Evolutionary conservation across 2,888 invertebrate genomes (phyloP).

Genomic region (Seira sanloemensis): DNA sequence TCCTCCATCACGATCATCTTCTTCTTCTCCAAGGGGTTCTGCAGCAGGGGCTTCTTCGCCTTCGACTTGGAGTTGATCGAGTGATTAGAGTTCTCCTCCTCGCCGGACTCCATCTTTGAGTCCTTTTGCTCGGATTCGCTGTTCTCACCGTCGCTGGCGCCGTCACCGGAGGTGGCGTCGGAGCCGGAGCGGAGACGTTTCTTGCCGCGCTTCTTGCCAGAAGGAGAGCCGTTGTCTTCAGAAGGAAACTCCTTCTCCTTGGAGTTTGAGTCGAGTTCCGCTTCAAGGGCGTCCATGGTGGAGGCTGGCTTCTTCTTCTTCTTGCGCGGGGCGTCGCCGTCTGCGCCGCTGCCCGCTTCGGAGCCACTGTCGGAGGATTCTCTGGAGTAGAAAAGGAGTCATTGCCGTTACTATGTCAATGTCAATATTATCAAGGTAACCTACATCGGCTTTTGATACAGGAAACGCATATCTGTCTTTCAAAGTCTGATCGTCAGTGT

Average conservation of each 20-base stretch:
- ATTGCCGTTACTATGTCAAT: too few species aligned
- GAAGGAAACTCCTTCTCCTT: conserved; percentile 73
- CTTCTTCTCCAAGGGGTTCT: conserved; percentile 63
- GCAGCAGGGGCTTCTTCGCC: conserved; percentile 59
- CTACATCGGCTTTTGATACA: too few species aligned
- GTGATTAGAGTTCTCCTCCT: conserved; percentile 76
- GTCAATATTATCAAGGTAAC: too few species aligned
- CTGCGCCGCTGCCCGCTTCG: conserved; percentile 64
- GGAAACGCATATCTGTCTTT: too few species aligned
- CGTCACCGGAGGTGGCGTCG: conserved; percentile 66
- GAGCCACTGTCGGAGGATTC: conserved; percentile 59
- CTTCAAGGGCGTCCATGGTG: conserved; percentile 75
- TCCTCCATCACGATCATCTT: conserved; percentile 59
- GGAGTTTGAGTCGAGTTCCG: conserved; percentile 73
- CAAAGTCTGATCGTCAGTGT: too few species aligned
- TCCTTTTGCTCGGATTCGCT: conserved; percentile 74
- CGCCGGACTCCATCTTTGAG: conserved; percentile 75
- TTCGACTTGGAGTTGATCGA: conserved; percentile 57
- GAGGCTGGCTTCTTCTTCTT: conserved; percentile 50
- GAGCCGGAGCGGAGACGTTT: conserved; percentile 76
- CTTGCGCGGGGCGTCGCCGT: conserved; percentile 46
- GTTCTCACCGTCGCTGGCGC: conserved; percentile 74
- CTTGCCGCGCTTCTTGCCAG: conserved; percentile 74
- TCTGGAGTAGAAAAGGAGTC: too few species aligned
- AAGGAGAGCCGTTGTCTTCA: conserved; percentile 51